A percentile compares a stretch with the other conserved stretches of the same genome.
These are phyloP conservation scores for Teleiodes luculella DNA, from an alignment of 2,888 invertebrate genomes.

Conservation along the genomic window DNA sequence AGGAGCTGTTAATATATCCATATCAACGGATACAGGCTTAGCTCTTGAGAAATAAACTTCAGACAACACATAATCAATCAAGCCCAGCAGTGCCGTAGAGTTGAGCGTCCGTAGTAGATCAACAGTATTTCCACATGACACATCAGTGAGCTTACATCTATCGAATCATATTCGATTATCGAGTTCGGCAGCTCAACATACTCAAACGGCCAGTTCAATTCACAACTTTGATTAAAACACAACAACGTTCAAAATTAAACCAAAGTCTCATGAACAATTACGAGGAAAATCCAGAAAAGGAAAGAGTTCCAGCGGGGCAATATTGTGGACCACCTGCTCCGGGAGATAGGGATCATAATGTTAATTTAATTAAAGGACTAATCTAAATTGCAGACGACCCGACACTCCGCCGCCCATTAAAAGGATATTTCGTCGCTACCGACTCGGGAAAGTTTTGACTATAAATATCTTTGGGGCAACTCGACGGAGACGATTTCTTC, in stretches of 20 bases:
- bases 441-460: conserved; percentile 69
- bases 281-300: conserved; percentile 42
- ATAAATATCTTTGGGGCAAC: conserved; percentile 69
- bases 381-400: conserved; percentile 79
- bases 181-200: neutral
- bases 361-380: conserved; percentile 79
- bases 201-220: neutral
- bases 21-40: too few species aligned
- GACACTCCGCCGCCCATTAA: conserved; percentile 74
- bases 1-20: too few species aligned
- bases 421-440: conserved; percentile 73
- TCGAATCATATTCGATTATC: conserved; percentile 5
- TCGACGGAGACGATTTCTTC: conserved; percentile 47
- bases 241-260: conserved; percentile 31
- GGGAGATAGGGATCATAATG: conserved; percentile 76
- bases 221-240: conserved; percentile 11
- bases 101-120: neutral
- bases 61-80: neutral
- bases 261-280: conserved; percentile 27
- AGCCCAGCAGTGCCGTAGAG: neutral
- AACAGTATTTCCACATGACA: conserved; percentile 8
- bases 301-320: conserved; percentile 63
- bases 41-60: too few species aligned
- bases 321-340: conserved; percentile 72
- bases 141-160: conserved; percentile 3